Evolutionary conservation across 30 jellyfish, hydroid and myxozoan species (phyloP).

Genomic region (Cassiopea xamachana): DNA sequence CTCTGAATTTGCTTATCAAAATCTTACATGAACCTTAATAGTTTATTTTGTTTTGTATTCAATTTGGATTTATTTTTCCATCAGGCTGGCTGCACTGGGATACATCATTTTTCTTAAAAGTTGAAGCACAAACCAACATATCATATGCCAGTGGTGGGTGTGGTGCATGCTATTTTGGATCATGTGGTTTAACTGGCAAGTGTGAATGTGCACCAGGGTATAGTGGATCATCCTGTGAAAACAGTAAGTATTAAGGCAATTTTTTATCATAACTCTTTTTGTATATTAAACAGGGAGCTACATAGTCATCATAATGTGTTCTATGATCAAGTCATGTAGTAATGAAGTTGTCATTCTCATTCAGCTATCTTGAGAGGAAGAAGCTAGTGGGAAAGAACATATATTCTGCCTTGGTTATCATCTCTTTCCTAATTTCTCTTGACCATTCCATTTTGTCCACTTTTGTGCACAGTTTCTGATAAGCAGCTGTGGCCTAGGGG

Average conservation of each 20-base stretch:
- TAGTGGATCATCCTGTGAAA: constrained; percentile 80
- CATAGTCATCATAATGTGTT: too few relatives aligned
- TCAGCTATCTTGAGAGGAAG: too few relatives aligned
- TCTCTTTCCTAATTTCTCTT: too few relatives aligned
- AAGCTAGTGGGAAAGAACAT: too few relatives aligned
- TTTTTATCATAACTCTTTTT: too few relatives aligned
- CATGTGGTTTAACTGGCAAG: constrained; percentile 94
- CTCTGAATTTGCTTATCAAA: too few relatives aligned
- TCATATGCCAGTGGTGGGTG: constrained; percentile 51
- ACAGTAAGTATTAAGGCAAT: constrained; percentile 46
- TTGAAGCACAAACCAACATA: constrained; percentile 61
- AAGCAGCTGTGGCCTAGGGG: too few relatives aligned
- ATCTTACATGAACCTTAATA: not conserved
- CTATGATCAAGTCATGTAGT: not conserved
- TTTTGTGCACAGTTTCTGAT: too few relatives aligned
- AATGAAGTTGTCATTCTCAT: not conserved
- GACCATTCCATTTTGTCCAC: too few relatives aligned
- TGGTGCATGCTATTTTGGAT: constrained; percentile 93
- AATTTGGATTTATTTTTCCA: not conserved
- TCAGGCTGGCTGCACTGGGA: constrained; percentile 99
- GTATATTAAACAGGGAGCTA: too few relatives aligned
- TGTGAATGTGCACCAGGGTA: constrained; percentile 99
- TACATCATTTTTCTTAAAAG: constrained; percentile 78
- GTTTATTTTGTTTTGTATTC: not conserved
- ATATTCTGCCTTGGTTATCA: too few relatives aligned